Percentiles rank a stretch among this genome's conserved stretches.
These are phyloP conservation scores for Lysiphlebus fabarum DNA, from an alignment of 1,140 invertebrate species.

Conservation along the genomic window DNA sequence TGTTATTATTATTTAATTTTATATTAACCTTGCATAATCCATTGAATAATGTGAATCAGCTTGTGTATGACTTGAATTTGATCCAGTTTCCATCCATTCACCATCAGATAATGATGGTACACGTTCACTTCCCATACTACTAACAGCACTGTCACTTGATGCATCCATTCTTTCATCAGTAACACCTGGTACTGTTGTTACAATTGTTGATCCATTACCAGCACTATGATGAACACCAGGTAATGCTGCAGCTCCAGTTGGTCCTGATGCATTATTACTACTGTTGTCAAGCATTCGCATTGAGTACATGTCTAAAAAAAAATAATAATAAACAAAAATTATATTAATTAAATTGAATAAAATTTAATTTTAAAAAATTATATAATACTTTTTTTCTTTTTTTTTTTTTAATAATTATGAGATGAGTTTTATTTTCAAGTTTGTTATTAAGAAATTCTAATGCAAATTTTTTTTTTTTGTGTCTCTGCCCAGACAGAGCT, in stretches of 20 bases:
- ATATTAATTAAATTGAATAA: slow-evolving; percentile 1
- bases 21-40: slow-evolving; percentile 52
- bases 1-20: too few species aligned
- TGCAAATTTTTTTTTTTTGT: too few species aligned
- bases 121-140: slow-evolving; percentile 87
- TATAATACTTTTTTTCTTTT: too few species aligned
- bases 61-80: slow-evolving; percentile 72
- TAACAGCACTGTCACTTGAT: slow-evolving; percentile 82
- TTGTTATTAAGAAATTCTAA: too few species aligned
- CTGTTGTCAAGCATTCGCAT: slow-evolving; percentile 75
- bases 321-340: slow-evolving; percentile 25
- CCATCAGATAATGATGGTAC: slow-evolving; percentile 82
- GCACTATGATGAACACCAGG: slow-evolving; percentile 43
- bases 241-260: slow-evolving; percentile 43
- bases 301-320: slow-evolving; percentile 76
- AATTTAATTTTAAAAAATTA: neutral
- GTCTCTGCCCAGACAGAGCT: too few species aligned
- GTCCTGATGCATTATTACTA: slow-evolving; percentile 55
- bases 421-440: too few species aligned
- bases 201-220: slow-evolving; percentile 36
- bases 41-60: slow-evolving; percentile 59
- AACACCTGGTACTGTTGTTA: slow-evolving; percentile 35
- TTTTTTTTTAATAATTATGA: too few species aligned
- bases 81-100: slow-evolving; percentile 84
- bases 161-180: slow-evolving; percentile 71